phyloP scores from a whole-genome alignment of 2,113 vertebrate genomes.

The Lonchura striata region DNA sequence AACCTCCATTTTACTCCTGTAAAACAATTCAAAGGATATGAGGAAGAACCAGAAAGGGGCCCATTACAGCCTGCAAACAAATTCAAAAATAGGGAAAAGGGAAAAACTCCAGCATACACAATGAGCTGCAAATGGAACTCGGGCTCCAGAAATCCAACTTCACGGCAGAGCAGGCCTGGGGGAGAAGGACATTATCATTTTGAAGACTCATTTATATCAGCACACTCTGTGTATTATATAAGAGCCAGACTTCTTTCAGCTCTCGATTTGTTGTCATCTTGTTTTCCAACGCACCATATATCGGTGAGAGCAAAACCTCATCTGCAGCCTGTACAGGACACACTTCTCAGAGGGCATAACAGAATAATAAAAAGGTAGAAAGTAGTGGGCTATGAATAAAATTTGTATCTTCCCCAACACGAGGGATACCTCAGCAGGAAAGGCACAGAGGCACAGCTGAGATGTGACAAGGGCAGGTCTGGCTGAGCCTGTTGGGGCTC shows the following conservation, averaged over 20 bases:
- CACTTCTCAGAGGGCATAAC: not conserved
- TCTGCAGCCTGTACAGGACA: not conserved
- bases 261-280: not conserved
- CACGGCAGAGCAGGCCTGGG: not conserved
- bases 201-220: constrained; percentile 44
- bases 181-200: constrained; percentile 24
- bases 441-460: not conserved
- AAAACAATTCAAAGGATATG: constrained; percentile 40
- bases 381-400: not conserved
- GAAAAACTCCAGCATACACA: not conserved
- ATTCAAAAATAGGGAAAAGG: constrained; percentile 2
- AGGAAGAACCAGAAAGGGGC: constrained; percentile 29
- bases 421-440: not conserved
- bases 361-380: not conserved
- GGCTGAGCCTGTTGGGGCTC: not conserved
- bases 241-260: not conserved
- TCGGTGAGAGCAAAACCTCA: not conserved
- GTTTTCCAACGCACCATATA: not conserved
- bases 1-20: constrained; percentile 39
- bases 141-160: not conserved
- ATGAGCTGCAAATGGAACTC: constrained; percentile 31
- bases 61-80: constrained; percentile 39
- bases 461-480: not conserved
- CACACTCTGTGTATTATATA: not conserved
- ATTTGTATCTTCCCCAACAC: not conserved